Conservation (phyloP, 2,113 vertebrate genomes). For the Nansenia antarctica region DNA sequence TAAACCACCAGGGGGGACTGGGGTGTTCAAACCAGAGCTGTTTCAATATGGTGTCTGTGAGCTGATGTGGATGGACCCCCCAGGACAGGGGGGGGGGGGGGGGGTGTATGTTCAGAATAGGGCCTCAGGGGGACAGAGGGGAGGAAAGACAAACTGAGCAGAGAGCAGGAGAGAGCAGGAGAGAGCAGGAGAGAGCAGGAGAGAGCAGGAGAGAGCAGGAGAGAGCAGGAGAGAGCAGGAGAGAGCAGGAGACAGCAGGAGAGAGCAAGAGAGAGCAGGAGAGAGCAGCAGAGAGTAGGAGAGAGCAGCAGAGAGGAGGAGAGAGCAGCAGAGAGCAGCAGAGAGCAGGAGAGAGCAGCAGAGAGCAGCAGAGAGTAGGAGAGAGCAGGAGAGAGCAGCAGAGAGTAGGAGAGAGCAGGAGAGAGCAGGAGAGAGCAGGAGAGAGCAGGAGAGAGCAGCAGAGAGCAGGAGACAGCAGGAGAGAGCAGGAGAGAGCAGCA, state of each 20-base stretch:
- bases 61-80: not conserved
- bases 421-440: not conserved
- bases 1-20: too few relatives aligned
- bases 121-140: not conserved
- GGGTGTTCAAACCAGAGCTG: not conserved
- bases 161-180: not conserved
- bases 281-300: too few relatives aligned
- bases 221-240: too few relatives aligned
- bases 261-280: too few relatives aligned
- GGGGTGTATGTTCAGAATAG: constrained; percentile 34
- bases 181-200: not conserved
- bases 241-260: too few relatives aligned
- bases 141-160: not conserved
- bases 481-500: too few relatives aligned
- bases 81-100: not conserved
- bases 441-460: not conserved
- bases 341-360: too few relatives aligned
- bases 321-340: too few relatives aligned
- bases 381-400: too few relatives aligned
- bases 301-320: too few relatives aligned
- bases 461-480: not conserved
- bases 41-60: not conserved
- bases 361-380: too few relatives aligned
- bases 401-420: too few relatives aligned
- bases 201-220: not conserved